A percentile compares a stretch with the other conserved stretches of the same genome.
These are phyloP conservation scores for Rhagologus leucostigma DNA, from an alignment of 2,113 vertebrate species.

Conservation along the genomic window DNA sequence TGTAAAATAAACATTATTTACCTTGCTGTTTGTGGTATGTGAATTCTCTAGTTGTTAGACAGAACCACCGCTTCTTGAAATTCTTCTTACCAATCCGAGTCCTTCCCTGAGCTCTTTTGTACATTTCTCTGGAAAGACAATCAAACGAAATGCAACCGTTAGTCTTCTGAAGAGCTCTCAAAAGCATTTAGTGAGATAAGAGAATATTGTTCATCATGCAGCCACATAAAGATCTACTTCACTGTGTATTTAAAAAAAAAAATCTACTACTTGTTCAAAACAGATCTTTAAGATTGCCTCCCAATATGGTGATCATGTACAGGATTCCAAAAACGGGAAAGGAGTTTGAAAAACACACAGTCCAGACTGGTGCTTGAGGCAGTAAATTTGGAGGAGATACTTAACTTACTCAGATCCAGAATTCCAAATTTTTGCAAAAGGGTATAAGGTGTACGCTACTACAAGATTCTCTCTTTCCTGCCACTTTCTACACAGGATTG, in stretches of 20 bases:
- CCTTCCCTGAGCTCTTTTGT: slow-evolving; percentile 91
- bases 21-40: slow-evolving; percentile 95
- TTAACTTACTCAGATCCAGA: not conserved
- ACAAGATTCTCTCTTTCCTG: not conserved
- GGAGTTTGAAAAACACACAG: not conserved
- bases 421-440: not conserved
- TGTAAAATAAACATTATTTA: slow-evolving; percentile 40
- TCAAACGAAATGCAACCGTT: not conserved
- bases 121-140: slow-evolving; percentile 83
- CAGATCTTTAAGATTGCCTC: not conserved
- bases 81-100: slow-evolving; percentile 89
- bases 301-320: accelerated
- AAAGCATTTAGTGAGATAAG: not conserved
- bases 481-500: not conserved
- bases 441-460: not conserved
- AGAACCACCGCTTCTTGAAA: slow-evolving; percentile 96
- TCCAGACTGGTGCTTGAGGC: not conserved
- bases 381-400: not conserved
- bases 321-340: not conserved
- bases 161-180: not conserved
- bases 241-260: not conserved
- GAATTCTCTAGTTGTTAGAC: slow-evolving; percentile 90
- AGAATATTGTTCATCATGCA: not conserved
- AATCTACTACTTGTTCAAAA: not conserved
- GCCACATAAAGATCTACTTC: not conserved